A percentile compares a stretch with the other conserved stretches of the same genome.
phyloP scores from a whole-genome alignment of 2,113 vertebrate genomes.

The Furnarius figulus region DNA sequence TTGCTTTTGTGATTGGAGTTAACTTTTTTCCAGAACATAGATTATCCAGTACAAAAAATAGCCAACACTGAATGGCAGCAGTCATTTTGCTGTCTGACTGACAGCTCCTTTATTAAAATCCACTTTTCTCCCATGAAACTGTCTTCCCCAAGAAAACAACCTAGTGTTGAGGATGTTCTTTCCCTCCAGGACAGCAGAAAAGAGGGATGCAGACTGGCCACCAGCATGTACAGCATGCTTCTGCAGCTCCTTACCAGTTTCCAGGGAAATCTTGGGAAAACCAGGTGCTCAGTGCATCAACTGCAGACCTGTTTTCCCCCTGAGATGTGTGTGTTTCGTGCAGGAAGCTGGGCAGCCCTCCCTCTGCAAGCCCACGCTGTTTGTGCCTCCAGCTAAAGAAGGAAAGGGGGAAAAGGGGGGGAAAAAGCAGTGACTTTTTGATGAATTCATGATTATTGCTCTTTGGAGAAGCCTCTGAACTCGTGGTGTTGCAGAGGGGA shows the following conservation, averaged over 20 bases:
- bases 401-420: background rate
- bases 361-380: background rate
- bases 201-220: background rate
- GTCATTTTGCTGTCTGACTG: background rate
- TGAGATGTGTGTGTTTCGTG: rapidly evolving
- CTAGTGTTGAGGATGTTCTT: background rate
- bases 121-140: background rate
- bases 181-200: background rate
- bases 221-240: background rate
- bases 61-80: background rate
- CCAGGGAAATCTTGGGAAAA: background rate
- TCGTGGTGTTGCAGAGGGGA: background rate
- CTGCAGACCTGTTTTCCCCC: background rate
- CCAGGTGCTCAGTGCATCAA: background rate
- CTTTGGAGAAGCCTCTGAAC: background rate
- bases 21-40: background rate
- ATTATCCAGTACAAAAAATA: background rate
- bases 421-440: background rate
- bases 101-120: background rate
- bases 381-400: background rate
- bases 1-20: background rate
- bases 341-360: background rate
- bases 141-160: background rate
- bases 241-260: background rate
- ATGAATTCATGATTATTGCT: background rate